phyloP scores from a whole-genome alignment of 2,888 invertebrate species.

The Lasioglossum leucozonium region DNA sequence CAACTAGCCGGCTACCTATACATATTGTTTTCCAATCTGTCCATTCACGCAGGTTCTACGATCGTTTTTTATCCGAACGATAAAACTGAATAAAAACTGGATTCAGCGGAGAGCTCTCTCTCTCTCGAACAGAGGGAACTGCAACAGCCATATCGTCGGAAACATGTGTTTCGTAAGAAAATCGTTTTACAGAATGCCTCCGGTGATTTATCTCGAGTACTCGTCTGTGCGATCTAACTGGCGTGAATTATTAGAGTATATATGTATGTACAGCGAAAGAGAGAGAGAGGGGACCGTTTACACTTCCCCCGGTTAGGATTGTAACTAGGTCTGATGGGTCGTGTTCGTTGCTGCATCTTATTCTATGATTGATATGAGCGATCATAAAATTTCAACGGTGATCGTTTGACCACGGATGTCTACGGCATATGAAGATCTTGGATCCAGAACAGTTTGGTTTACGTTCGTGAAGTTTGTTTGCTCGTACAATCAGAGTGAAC shows the following conservation, averaged over 20 bases:
- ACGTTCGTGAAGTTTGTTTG: background rate
- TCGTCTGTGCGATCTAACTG: background rate
- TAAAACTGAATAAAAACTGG: background rate
- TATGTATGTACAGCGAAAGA: background rate
- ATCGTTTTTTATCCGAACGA: background rate
- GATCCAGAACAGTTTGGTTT: background rate
- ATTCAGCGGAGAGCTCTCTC: background rate
- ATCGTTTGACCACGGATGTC: background rate
- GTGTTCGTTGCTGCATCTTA: slow-evolving; percentile 3
- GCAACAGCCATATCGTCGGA: background rate
- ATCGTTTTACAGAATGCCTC: slow-evolving; percentile 3
- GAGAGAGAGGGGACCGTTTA: background rate
- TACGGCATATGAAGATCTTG: background rate
- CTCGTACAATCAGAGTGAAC: background rate
- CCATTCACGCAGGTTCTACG: background rate
- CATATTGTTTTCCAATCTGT: slow-evolving; percentile 27
- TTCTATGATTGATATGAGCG: slow-evolving; percentile 6
- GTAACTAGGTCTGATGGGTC: slow-evolving; percentile 5
- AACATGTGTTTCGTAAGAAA: background rate
- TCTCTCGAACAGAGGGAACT: background rate
- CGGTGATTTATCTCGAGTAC: slow-evolving; percentile 8
- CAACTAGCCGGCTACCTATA: background rate
- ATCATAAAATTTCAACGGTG: slow-evolving; percentile 1
- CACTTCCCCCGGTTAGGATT: background rate
- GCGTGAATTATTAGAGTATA: slow-evolving; percentile 14